These are phyloP conservation scores for Archaeoteleia sp. DNA, from an alignment of 2,888 invertebrate species.

Conservation along the genomic window DNA sequence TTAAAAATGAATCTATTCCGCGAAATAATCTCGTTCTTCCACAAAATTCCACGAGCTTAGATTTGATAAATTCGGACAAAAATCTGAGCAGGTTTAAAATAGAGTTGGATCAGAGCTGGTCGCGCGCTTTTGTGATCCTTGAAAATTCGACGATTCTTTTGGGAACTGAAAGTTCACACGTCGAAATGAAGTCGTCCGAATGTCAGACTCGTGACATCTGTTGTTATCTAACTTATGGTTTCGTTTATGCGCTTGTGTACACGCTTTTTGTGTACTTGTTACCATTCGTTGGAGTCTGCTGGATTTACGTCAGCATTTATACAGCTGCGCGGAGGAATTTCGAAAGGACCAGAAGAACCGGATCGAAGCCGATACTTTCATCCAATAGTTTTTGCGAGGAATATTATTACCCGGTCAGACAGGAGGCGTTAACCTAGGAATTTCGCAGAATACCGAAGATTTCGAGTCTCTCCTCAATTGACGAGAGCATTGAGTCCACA, in stretches of 20 bases:
- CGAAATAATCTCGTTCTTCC: background rate
- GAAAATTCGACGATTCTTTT: constrained; percentile 48
- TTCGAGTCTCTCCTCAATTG: constrained; percentile 72
- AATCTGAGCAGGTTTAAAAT: background rate
- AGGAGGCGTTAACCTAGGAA: constrained; percentile 62
- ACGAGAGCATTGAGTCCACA: constrained; percentile 70
- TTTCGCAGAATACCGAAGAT: constrained; percentile 70
- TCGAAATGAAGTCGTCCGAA: constrained; percentile 27
- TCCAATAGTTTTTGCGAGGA: constrained; percentile 70
- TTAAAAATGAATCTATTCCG: constrained; percentile 1
- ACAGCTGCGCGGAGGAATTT: constrained; percentile 85
- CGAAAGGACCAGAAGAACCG: constrained; percentile 77
- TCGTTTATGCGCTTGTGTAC: constrained; percentile 75
- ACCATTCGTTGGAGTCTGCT: constrained; percentile 80
- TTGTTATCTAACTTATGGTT: constrained; percentile 69
- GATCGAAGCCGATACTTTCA: constrained; percentile 69
- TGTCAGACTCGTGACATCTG: constrained; percentile 42
- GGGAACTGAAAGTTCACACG: constrained; percentile 25
- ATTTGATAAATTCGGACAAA: background rate
- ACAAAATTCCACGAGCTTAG: constrained; percentile 4
- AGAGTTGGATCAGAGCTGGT: constrained; percentile 17
- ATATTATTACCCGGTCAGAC: constrained; percentile 56
- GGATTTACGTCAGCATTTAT: constrained; percentile 86
- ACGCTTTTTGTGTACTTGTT: constrained; percentile 75
- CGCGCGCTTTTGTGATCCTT: constrained; percentile 47